Evolutionary conservation across 2,888 invertebrate genomes (phyloP).

Genomic region (Melitaea athalia): DNA sequence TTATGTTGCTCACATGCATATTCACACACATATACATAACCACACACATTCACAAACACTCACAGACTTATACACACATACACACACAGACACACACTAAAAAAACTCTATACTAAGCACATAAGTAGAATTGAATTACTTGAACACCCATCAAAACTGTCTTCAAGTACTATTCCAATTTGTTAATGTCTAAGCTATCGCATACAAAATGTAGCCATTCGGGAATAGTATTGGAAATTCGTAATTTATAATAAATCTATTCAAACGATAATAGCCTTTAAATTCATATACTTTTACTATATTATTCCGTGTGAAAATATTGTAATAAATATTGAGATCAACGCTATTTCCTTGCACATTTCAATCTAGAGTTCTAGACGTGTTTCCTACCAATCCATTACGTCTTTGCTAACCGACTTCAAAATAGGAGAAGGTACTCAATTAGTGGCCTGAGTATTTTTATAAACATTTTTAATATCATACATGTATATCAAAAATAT

Average conservation of each 20-base stretch:
- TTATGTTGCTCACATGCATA: too few relatives aligned
- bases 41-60: too few relatives aligned
- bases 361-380: constrained; percentile 37
- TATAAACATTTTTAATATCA: too few relatives aligned
- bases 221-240: constrained; percentile 11
- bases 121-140: neutral
- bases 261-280: constrained; percentile 15
- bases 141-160: neutral
- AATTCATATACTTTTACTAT: constrained; percentile 20
- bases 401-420: too few relatives aligned
- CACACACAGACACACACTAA: too few relatives aligned
- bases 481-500: too few relatives aligned
- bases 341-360: constrained; percentile 32
- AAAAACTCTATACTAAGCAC: too few relatives aligned
- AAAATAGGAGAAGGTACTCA: too few relatives aligned
- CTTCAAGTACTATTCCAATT: neutral
- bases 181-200: neutral
- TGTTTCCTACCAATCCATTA: constrained; percentile 43
- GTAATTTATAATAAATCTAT: constrained; percentile 8
- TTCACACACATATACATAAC: too few relatives aligned
- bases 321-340: constrained; percentile 25
- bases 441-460: too few relatives aligned
- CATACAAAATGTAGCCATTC: constrained; percentile 13
- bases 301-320: constrained; percentile 25
- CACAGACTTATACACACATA: too few relatives aligned